phyloP scores from a whole-genome alignment of 1,140 invertebrate genomes.

The Sarcophaga peregrina region DNA sequence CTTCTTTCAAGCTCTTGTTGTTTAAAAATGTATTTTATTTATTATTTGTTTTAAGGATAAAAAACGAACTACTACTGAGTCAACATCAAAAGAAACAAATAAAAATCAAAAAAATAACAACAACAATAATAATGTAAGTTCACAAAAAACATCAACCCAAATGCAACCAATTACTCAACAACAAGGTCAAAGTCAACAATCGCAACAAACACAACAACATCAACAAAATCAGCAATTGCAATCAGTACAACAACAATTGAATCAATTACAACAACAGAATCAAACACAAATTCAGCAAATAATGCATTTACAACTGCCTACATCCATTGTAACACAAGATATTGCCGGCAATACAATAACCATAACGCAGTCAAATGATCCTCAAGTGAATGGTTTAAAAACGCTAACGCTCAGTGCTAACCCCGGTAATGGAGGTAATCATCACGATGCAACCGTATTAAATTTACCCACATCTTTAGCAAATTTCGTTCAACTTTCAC shows the following conservation, averaged over 20 bases:
- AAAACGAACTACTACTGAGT: not conserved
- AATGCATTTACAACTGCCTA: slow-evolving; percentile 52
- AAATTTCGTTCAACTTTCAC: slow-evolving; percentile 60
- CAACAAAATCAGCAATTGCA: slow-evolving; percentile 42
- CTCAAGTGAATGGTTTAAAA: slow-evolving; percentile 36
- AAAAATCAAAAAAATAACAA: not conserved
- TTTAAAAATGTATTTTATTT: not conserved
- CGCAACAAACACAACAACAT: slow-evolving; percentile 34
- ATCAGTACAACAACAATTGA: slow-evolving; percentile 37
- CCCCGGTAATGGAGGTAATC: slow-evolving; percentile 15
- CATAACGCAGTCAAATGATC: slow-evolving; percentile 54
- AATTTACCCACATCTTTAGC: slow-evolving; percentile 55
- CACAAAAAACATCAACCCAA: slow-evolving; percentile 9
- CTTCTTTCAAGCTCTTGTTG: too few species aligned
- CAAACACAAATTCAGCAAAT: slow-evolving; percentile 55
- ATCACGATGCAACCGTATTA: slow-evolving; percentile 53
- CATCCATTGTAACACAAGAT: slow-evolving; percentile 55
- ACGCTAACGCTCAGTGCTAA: not conserved
- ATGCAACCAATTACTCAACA: slow-evolving; percentile 26
- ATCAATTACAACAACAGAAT: slow-evolving; percentile 48
- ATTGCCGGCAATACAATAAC: slow-evolving; percentile 60
- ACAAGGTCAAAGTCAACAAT: slow-evolving; percentile 16
- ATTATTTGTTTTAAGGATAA: not conserved
- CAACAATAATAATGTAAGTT: slow-evolving; percentile 33
- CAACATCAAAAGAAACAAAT: not conserved